Percentiles rank a stretch among this genome's conserved stretches.
phyloP scores from a whole-genome alignment of 92 coral and sea anemone species.

The Paragorgia papillata region DNA sequence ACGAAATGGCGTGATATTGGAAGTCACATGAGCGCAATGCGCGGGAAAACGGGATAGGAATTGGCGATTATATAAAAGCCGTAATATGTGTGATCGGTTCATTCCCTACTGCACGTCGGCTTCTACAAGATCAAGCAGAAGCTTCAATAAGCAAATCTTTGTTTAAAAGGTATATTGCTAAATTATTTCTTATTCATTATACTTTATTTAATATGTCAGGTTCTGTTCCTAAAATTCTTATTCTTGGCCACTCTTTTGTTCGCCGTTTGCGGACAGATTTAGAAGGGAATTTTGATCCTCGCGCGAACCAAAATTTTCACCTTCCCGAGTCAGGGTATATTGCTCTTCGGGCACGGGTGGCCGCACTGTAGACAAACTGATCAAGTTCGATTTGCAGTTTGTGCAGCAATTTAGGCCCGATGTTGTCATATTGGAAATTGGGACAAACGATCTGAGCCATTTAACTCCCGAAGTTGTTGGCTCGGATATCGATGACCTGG shows the following conservation, averaged over 20 bases:
- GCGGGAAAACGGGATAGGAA: too few relatives aligned
- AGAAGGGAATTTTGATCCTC: conserved; percentile 23
- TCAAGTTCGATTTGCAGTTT: too few relatives aligned
- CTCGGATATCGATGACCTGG: conserved; percentile 49
- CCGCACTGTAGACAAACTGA: too few relatives aligned
- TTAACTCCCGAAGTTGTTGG: conserved; percentile 44
- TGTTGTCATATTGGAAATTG: conserved; percentile 48
- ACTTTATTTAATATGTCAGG: conserved; percentile 1
- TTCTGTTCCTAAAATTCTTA: conserved; percentile 25
- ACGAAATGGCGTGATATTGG: too few relatives aligned
- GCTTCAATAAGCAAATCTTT: too few relatives aligned
- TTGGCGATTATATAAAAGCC: too few relatives aligned
- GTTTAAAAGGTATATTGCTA: too few relatives aligned
- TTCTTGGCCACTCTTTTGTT: conserved; percentile 39
- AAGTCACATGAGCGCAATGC: too few relatives aligned
- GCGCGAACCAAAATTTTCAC: conserved; percentile 11
- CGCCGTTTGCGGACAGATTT: conserved; percentile 8
- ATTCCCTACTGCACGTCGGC: too few relatives aligned
- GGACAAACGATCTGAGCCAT: conserved; percentile 41
- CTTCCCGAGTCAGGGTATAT: conserved; percentile 5
- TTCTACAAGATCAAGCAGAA: too few relatives aligned
- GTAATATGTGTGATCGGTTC: too few relatives aligned
- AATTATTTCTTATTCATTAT: too few relatives aligned
- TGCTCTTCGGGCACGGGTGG: neutral
- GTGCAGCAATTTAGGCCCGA: conserved; percentile 10